Evolutionary conservation across 53 echinoderm and acorn worm species (phyloP), one percentile per base, ranked within the genome.

Genomic region (Glandiceps talaboti): DNA sequence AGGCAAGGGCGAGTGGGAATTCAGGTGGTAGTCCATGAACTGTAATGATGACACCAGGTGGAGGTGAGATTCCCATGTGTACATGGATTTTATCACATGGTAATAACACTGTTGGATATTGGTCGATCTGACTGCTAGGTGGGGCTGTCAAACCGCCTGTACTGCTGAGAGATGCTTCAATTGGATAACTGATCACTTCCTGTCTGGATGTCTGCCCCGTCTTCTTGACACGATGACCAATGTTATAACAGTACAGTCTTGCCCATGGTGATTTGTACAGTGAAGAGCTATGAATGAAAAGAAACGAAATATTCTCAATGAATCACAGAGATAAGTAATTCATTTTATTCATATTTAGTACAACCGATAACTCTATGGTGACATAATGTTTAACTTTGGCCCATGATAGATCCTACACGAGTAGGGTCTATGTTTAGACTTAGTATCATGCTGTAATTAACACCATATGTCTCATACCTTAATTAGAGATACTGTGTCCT

Each of bases 231-330:
- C 87, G 79, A n/a, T 92, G 92, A 1, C 92, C 92, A 29, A 90
- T 87, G 28, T 90, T 87, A 76, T 92, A 92, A 79, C 90, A 85
- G 81, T 78, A 90, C 75, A 92, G 78, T 74, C 86, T 87, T 28
- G 92, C 92, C 92, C 92, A 92, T 29, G 92, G 92, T 29, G 92
- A 89, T 85, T 92, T 89, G 86, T 92, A 92, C 0, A 92, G 79
- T 28, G 92, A 92, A 1, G 86, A 78, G 31, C 92, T 92, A 79
- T 25, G 27, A 79, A 64, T 14, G 83, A 32, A 76, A 31, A 31
- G 32, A 74, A 31, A 12, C 73, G 12, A 80, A 45, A 79, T n/a
- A n/a, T n/a, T 25, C 14, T 27, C 33, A 6, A 74, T 74, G 0
- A 80, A 1, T n/a, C n/a, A n/a, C n/a, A n/a, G n/a, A n/a, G n/a